These are phyloP conservation scores for Enteromius trimaculatus DNA, from an alignment of 2,797 vertebrate genomes.

Conservation along the genomic window DNA sequence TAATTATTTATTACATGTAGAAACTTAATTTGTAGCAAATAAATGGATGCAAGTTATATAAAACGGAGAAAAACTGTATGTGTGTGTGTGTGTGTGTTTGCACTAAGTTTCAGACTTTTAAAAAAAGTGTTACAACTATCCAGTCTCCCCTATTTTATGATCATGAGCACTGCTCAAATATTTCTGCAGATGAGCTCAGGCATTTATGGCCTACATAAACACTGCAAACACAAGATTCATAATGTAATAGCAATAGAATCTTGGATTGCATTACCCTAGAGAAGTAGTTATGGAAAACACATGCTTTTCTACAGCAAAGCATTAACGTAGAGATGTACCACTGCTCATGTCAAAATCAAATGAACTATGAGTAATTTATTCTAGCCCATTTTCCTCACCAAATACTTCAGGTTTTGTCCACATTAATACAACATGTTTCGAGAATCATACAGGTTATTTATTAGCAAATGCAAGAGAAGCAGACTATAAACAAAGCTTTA, in stretches of 20 bases:
- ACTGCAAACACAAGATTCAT: not conserved
- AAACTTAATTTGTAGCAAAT: not conserved
- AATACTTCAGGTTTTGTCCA: constrained; percentile 4
- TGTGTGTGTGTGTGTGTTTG: not conserved
- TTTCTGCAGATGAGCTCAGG: not conserved
- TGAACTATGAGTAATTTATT: not conserved
- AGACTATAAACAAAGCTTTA: constrained; percentile 64
- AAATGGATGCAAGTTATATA: not conserved
- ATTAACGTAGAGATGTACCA: not conserved
- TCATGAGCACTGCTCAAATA: not conserved
- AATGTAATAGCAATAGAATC: not conserved
- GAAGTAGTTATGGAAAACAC: not conserved
- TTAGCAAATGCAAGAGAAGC: constrained; percentile 59
- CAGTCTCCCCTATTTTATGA: not conserved
- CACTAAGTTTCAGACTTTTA: not conserved
- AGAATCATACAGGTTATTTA: constrained; percentile 44
- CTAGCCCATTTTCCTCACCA: not conserved
- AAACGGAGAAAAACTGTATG: not conserved
- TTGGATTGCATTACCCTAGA: not conserved
- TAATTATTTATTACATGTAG: not conserved
- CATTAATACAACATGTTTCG: constrained; percentile 57
- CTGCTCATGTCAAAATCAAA: not conserved
- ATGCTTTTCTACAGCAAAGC: not conserved
- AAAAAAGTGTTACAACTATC: not conserved
- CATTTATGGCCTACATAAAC: not conserved